These are phyloP conservation scores for Spermophilus dauricus DNA, from an alignment of 2,113 vertebrate species.

Conservation along the genomic window DNA sequence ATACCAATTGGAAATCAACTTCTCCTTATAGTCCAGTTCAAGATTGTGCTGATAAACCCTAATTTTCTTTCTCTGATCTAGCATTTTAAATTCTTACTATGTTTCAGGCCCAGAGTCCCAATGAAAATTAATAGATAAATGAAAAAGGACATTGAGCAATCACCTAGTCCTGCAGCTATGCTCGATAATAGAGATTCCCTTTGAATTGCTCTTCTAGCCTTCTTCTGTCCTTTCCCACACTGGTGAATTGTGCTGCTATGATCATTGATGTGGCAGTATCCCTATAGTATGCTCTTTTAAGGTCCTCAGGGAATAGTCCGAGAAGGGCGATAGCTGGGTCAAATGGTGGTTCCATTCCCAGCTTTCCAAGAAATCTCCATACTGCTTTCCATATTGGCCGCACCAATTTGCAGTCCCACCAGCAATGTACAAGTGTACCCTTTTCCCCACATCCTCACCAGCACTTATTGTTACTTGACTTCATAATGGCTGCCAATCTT, in stretches of 20 bases:
- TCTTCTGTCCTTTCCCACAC: neutral
- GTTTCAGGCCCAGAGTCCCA: neutral
- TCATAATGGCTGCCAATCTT: too few species aligned
- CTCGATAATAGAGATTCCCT: neutral
- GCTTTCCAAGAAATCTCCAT: too few species aligned
- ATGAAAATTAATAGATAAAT: neutral
- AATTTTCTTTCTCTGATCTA: neutral
- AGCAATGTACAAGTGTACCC: too few species aligned
- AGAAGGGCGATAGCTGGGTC: too few species aligned
- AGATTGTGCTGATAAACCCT: neutral
- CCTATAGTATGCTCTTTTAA: too few species aligned
- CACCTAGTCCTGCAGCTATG: neutral
- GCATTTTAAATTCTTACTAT: slow-evolving; percentile 5
- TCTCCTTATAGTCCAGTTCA: neutral
- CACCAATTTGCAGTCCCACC: too few species aligned
- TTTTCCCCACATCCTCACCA: too few species aligned
- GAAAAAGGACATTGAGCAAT: neutral
- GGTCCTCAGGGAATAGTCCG: too few species aligned
- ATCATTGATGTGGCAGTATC: too few species aligned
- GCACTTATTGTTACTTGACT: too few species aligned
- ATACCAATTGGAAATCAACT: slow-evolving; percentile 8
- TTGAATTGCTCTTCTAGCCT: neutral
- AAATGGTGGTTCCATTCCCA: too few species aligned
- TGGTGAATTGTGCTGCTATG: neutral
- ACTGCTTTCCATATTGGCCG: too few species aligned